These are phyloP conservation scores for Tenrec ecaudatus DNA, from an alignment of 2,113 vertebrate genomes.

Conservation along the genomic window DNA sequence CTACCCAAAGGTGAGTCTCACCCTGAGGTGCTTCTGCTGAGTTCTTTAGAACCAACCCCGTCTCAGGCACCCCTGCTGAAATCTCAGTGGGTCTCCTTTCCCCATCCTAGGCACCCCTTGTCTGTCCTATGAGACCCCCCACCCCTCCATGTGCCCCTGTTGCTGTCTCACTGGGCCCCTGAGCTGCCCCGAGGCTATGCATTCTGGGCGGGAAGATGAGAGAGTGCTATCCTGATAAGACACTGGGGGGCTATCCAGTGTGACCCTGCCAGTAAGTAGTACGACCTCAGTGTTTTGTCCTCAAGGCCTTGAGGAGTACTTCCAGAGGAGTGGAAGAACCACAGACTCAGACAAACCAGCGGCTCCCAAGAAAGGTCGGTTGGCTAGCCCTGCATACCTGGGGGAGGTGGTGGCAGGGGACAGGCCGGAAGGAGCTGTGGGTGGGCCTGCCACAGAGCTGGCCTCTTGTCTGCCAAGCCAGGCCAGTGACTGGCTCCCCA, in stretches of 20 bases:
- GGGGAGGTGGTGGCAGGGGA: background rate
- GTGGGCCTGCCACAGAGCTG: too few relatives aligned
- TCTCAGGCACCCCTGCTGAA: too few relatives aligned
- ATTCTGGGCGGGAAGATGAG: background rate
- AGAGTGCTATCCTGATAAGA: too few relatives aligned
- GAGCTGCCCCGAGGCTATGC: background rate
- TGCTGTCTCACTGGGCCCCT: too few relatives aligned
- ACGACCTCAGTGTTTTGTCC: slow-evolving; percentile 37
- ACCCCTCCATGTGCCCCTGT: too few relatives aligned
- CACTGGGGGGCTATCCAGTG: background rate
- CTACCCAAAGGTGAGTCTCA: slow-evolving; percentile 85
- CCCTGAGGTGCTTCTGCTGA: too few relatives aligned
- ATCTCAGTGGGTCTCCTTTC: too few relatives aligned
- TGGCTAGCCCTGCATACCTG: background rate
- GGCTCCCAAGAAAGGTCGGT: slow-evolving; percentile 72
- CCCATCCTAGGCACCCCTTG: too few relatives aligned
- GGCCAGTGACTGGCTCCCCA: background rate
- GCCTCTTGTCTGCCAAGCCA: background rate
- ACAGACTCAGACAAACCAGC: slow-evolving; percentile 66
- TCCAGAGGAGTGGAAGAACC: slow-evolving; percentile 81
- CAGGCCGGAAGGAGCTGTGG: too few relatives aligned
- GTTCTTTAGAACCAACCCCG: too few relatives aligned
- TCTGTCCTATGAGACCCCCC: too few relatives aligned
- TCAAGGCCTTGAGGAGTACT: slow-evolving; percentile 88
- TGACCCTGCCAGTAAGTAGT: background rate